phyloP scores from a whole-genome alignment of 2,888 invertebrate genomes.

The Drosophila conformis region DNA sequence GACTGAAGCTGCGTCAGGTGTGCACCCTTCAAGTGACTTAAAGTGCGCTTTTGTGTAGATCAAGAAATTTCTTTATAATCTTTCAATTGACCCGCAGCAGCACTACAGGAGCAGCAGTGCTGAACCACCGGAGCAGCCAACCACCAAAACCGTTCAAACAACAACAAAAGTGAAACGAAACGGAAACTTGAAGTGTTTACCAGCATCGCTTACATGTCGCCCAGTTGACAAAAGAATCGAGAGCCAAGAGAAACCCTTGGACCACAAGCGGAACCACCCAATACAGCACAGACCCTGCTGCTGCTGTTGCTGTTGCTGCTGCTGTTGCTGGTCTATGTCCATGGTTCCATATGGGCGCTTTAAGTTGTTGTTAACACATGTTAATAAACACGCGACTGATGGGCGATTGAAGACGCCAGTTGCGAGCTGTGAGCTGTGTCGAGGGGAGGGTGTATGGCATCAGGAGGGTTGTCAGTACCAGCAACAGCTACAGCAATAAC shows the following conservation, averaged over 20 bases:
- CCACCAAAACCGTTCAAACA: slow-evolving; percentile 9
- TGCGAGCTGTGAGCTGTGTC: slow-evolving; percentile 3
- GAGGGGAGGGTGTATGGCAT: background rate
- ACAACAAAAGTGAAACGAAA: slow-evolving; percentile 56
- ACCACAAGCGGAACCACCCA: slow-evolving; percentile 51
- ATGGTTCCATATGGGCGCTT: slow-evolving; percentile 73
- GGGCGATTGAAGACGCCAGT: slow-evolving; percentile 24
- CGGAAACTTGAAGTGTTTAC: slow-evolving; percentile 80
- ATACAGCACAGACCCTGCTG: slow-evolving; percentile 22
- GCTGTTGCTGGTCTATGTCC: slow-evolving; percentile 1
- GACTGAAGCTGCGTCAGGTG: slow-evolving; percentile 46
- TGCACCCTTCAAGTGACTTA: slow-evolving; percentile 20
- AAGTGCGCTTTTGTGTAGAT: slow-evolving; percentile 6
- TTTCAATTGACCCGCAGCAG: slow-evolving; percentile 58
- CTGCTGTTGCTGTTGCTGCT: background rate
- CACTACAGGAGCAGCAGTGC: background rate
- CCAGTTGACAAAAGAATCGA: slow-evolving; percentile 54
- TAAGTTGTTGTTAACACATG: slow-evolving; percentile 82
- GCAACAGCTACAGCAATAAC: slow-evolving; percentile 37
- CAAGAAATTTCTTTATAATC: slow-evolving; percentile 27
- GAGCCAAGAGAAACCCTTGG: slow-evolving; percentile 32
- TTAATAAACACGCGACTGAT: slow-evolving; percentile 77
- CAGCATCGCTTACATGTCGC: slow-evolving; percentile 74
- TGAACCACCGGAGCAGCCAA: slow-evolving; percentile 1
- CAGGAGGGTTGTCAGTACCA: slow-evolving; percentile 75